Base-by-base conservation (phyloP, 2,888 invertebrate species). In the Aphelenchoides bicaudatus region DNA sequence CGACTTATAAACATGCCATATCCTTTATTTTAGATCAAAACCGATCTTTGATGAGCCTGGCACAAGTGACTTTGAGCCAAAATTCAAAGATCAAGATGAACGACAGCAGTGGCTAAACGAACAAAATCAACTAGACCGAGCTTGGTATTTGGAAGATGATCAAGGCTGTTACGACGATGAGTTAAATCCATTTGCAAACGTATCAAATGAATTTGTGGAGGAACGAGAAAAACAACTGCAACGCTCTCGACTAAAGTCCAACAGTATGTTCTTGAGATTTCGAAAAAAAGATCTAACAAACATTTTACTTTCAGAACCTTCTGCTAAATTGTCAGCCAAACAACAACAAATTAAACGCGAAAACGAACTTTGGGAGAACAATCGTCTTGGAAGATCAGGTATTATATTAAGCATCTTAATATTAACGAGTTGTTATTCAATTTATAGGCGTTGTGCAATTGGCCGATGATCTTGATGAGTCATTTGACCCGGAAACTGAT, bases 361-460 rank as follows among this genome's bases (percentile, higher is more conserved):
- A 83, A 98, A 94, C 81, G 96, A 96, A 79, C 84, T 92, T 70
- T 98, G 98, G 98, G 98, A 99, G 82, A 86, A 92, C 25, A 96
- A 98, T 84, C 86, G 98, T 65, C 91, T 98, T 91, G 84, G 94
- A 27, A 89, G 93, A 4, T 83, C 83, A 59, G 84, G 73, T 67
- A 52, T 21, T 43, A 52, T 30, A n/a, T 25, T 25, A 28, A 19
- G 16, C 3, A 49, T 47, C 37, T 8, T 51, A 13, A 13, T 34
- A 16, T 2, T 19, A 2, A 37, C 16, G 3, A 2, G 31, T 56
- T 23, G 29, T 56, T 21, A n/a, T 34, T 60, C n/a, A 29, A 21
- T 16, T 19, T 66, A 29, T 25, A 69, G 65, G 67, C 27, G 67
- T 71, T 23, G 71, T 71, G 88, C 78, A 87, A 88, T 28, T 86